phyloP scores from a whole-genome alignment of 2,888 invertebrate genomes.

The Polietes domitor region DNA sequence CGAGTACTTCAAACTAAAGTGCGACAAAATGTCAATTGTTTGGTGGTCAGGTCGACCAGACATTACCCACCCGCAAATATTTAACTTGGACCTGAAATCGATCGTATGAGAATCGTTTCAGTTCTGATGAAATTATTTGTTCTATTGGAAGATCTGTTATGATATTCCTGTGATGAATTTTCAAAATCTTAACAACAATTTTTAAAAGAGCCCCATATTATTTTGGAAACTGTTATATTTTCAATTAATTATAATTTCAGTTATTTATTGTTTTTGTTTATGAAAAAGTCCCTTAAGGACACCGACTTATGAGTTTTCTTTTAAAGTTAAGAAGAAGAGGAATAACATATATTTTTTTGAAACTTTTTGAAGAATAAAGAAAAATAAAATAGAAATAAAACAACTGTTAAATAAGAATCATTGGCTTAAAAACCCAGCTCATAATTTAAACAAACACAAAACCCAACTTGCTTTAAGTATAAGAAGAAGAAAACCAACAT shows the following conservation, averaged over 20 bases:
- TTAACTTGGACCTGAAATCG: no score
- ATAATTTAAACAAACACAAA: constrained; percentile 66
- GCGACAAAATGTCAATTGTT: no score
- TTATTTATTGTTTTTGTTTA: constrained; percentile 52
- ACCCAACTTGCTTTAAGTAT: constrained; percentile 63
- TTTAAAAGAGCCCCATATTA: no score
- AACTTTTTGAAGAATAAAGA: constrained; percentile 75
- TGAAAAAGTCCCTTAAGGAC: constrained; percentile 63
- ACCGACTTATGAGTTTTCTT: constrained; percentile 70
- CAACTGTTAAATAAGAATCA: constrained; percentile 53
- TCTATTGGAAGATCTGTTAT: no score
- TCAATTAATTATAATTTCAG: constrained; percentile 38
- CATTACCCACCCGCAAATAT: no score
- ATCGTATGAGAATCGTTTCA: no score
- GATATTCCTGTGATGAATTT: no score
- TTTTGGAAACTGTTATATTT: neutral
- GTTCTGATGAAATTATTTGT: no score
- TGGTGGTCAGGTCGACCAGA: no score
- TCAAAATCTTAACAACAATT: no score
- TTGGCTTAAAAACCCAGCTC: constrained; percentile 63
- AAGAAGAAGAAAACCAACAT: constrained; percentile 53
- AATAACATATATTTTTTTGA: constrained; percentile 78
- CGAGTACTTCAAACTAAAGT: no score
- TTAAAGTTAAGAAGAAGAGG: constrained; percentile 75
- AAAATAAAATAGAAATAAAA: constrained; percentile 60